Percentiles rank a stretch among this genome's conserved stretches.
phyloP scores from a whole-genome alignment of 2,888 invertebrate genomes.

The Protodeltote pygarga region DNA sequence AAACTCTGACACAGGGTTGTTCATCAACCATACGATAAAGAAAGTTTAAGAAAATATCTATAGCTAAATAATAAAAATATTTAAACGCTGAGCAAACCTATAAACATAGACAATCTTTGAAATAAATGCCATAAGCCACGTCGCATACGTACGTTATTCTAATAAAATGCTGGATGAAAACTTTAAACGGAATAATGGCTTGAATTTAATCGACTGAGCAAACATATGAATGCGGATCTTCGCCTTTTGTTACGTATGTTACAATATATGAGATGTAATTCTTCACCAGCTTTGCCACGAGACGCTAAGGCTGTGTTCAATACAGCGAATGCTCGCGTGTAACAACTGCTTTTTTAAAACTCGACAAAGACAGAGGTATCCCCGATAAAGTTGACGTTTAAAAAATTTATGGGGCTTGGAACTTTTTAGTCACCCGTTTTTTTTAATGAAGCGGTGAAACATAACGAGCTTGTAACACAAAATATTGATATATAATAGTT shows the following conservation, averaged over 20 bases:
- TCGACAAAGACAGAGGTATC: too few relatives aligned
- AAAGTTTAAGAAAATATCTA: too few relatives aligned
- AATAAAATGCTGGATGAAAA: slow-evolving; percentile 47
- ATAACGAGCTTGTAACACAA: too few relatives aligned
- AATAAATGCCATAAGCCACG: slow-evolving; percentile 13
- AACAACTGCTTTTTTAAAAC: too few relatives aligned
- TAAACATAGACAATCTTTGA: slow-evolving; percentile 3
- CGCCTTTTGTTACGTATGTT: slow-evolving; percentile 47
- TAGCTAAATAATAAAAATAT: background rate
- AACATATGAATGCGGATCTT: slow-evolving; percentile 50
- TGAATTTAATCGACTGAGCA: slow-evolving; percentile 53
- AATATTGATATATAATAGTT: too few relatives aligned
- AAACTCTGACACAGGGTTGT: too few relatives aligned
- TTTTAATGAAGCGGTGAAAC: too few relatives aligned
- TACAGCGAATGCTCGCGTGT: too few relatives aligned
- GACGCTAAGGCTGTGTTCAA: slow-evolving; percentile 37
- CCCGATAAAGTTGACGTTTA: too few relatives aligned
- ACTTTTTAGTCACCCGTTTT: too few relatives aligned
- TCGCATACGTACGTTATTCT: slow-evolving; percentile 25
- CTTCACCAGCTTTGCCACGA: slow-evolving; percentile 42
- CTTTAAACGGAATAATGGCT: slow-evolving; percentile 49
- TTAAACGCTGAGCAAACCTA: background rate
- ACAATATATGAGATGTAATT: slow-evolving; percentile 54
- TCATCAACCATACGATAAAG: too few relatives aligned
- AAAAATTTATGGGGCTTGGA: too few relatives aligned